Evolutionary conservation across 1,140 invertebrate species (phyloP), one percentile per base, ranked within the genome.

Genomic region (Pseudoatta argentina): DNA sequence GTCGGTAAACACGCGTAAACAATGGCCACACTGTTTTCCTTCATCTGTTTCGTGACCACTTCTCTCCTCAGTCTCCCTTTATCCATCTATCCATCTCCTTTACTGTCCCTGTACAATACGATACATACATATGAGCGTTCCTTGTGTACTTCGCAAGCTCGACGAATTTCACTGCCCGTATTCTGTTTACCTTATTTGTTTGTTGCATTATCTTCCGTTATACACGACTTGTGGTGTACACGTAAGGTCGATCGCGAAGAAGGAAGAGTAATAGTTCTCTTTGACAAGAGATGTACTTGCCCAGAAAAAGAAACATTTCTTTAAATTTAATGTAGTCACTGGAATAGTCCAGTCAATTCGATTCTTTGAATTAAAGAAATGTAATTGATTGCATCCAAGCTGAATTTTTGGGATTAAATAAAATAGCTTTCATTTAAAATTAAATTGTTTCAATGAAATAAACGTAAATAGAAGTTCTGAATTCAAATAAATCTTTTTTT

Each of bases 1-100:
- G 27, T 64, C 75, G 81, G 69, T 91, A 91, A 93, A 92, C 67
- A 87, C 89, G 86, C 86, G 91, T 88, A 93, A 93, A 92, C 89
- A 91, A 48, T 79, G 59, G 2, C 71, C 73, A 59, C 57, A 57
- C 39, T 30, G n/a, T 64, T 63, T 59, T 55, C 79, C 59, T 48
- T 51, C 39, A n/a, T 16, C 83, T 83, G 30, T 59, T 91, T 90
- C 55, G 86, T 77, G 63, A 77, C 30, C 64, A 14, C 48, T 61
- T 48, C 21, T 59, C 53, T 48, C 61, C 76, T 78, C 39, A 30
- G 21, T 73, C 3, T 0, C 57, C 27, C 51, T 78, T 66, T 83
- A 73, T 83, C 57, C 55, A 12, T 73, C 79, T 64, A 73, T 59
- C 69, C 79, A 63, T 83, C 79, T 83, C 69, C 79, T 83, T 83